A percentile compares a stretch with the other conserved stretches of the same genome.
phyloP scores from a whole-genome alignment of 2,888 invertebrate species.

The Alsophila aescularia region DNA sequence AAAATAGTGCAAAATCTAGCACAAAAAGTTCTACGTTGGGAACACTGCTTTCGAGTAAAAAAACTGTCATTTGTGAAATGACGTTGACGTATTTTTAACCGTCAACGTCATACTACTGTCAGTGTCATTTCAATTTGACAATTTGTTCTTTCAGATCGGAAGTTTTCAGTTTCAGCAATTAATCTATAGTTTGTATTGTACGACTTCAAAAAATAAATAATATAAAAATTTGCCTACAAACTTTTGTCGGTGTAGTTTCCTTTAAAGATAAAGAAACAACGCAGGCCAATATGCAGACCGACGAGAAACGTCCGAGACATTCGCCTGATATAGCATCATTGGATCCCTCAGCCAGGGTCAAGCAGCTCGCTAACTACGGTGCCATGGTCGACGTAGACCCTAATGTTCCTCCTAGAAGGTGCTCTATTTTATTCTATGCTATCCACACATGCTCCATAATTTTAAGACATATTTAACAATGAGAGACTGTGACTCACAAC shows the following conservation, averaged over 20 bases:
- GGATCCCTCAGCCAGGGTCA: conserved; percentile 88
- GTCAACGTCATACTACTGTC: too few species aligned
- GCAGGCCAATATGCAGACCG: conserved; percentile 57
- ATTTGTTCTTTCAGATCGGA: too few species aligned
- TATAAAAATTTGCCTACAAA: background rate
- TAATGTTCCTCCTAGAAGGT: conserved; percentile 89
- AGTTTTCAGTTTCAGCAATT: too few species aligned
- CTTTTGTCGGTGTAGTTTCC: background rate
- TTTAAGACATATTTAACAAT: conserved; percentile 3
- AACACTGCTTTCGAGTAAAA: too few species aligned
- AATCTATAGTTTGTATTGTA: too few species aligned
- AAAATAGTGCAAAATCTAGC: too few species aligned
- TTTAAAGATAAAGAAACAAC: background rate
- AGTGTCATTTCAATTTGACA: too few species aligned
- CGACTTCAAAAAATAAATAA: too few species aligned
- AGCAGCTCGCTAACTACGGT: conserved; percentile 87
- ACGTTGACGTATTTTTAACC: too few species aligned
- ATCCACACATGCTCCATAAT: background rate
- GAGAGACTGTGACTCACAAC: conserved; percentile 7
- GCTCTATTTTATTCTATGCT: background rate
- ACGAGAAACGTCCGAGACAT: conserved; percentile 61
- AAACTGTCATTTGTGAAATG: too few species aligned
- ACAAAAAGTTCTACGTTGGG: too few species aligned
- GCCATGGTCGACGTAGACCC: conserved; percentile 89
- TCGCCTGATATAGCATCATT: conserved; percentile 68